Evolutionary conservation across 2,113 vertebrate genomes (phyloP).

Genomic region (Boulengeromyrus knoepffleri): DNA sequence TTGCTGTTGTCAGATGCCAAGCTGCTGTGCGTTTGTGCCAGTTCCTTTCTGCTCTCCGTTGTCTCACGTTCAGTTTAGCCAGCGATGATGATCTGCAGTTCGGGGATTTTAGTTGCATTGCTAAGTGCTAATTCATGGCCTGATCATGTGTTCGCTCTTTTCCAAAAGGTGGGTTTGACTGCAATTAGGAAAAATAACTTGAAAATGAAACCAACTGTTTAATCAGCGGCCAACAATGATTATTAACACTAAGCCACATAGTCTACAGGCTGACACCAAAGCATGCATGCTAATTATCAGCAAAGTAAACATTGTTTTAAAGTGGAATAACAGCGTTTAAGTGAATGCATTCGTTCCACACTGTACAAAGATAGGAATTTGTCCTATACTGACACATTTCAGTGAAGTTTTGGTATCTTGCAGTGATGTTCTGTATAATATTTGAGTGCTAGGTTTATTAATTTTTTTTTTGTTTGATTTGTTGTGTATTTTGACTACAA

Average conservation of each 20-base stretch:
- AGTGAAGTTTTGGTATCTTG: background rate
- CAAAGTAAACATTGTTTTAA: constrained; percentile 7
- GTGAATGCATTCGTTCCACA: background rate
- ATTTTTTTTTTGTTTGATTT: background rate
- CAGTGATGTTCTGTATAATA: background rate
- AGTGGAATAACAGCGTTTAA: constrained; percentile 1
- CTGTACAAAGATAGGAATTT: background rate
- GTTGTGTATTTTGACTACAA: background rate
- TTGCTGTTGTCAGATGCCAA: constrained; percentile 48
- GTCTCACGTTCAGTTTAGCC: constrained; percentile 35
- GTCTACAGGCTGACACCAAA: background rate
- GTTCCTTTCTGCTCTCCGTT: constrained; percentile 52
- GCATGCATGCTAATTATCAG: constrained; percentile 1
- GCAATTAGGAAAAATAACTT: constrained; percentile 23
- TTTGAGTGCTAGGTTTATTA: background rate
- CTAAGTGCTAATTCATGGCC: background rate
- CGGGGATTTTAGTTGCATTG: background rate
- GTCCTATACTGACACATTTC: background rate
- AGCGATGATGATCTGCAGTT: background rate
- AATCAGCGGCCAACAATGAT: constrained; percentile 17
- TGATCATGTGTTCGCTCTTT: background rate
- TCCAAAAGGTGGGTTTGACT: background rate
- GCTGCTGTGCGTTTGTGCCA: constrained; percentile 57
- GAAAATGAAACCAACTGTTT: constrained; percentile 14
- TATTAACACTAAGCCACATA: constrained; percentile 11